Percentiles rank a stretch among this genome's conserved stretches.
Evolutionary conservation across 2,888 invertebrate genomes (phyloP).

Genomic region (Drosophila borealis): DNA sequence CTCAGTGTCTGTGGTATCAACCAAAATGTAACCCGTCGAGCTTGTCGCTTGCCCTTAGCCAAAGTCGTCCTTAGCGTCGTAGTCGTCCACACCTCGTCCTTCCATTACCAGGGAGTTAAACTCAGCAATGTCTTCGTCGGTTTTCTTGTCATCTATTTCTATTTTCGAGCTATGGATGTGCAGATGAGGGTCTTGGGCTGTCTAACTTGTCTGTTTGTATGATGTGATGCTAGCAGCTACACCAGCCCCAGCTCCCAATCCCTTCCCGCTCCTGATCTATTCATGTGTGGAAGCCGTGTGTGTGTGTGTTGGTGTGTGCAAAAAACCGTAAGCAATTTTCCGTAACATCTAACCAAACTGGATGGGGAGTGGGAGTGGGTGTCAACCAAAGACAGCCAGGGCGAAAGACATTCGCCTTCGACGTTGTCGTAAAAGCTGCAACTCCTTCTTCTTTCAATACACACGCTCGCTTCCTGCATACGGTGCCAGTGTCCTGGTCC

Average conservation of each 20-base stretch:
- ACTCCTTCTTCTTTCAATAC: constrained; percentile 32
- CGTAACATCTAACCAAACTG: constrained; percentile 77
- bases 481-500: constrained; percentile 9
- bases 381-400: constrained; percentile 56
- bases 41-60: constrained; percentile 76
- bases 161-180: constrained; percentile 76
- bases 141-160: constrained; percentile 80
- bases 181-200: constrained; percentile 80
- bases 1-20: constrained; percentile 44
- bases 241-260: background rate
- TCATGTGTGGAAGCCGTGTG: constrained; percentile 69
- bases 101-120: constrained; percentile 32
- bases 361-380: constrained; percentile 17
- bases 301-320: constrained; percentile 58
- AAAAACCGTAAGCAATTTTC: constrained; percentile 81
- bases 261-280: constrained; percentile 37
- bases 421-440: constrained; percentile 44
- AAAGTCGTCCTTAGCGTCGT: constrained; percentile 66
- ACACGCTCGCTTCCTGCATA: constrained; percentile 14
- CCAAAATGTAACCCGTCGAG: constrained; percentile 65
- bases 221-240: constrained; percentile 61
- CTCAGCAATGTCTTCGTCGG: constrained; percentile 69
- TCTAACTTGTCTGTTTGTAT: constrained; percentile 80
- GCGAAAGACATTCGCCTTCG: constrained; percentile 59
- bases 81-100: constrained; percentile 8